A percentile compares a stretch with the other conserved stretches of the same genome.
Evolutionary conservation across 2,888 invertebrate species (phyloP).

Genomic region (Euspilapteryx auroguttella): DNA sequence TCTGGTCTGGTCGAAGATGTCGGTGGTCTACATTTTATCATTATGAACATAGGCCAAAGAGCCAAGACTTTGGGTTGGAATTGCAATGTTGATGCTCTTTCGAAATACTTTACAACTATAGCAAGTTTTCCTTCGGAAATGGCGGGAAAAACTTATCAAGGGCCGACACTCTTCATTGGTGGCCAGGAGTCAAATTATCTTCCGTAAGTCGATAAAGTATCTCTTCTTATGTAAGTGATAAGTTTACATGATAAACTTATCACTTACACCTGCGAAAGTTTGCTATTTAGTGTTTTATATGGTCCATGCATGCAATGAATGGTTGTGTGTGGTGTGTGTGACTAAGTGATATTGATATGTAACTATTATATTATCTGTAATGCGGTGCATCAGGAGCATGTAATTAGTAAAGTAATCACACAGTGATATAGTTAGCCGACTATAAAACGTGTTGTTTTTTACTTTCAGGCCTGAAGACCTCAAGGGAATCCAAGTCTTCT

Average conservation of each 20-base stretch:
- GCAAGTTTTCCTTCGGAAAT: constrained; percentile 22
- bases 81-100: constrained; percentile 21
- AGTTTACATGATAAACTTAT: too few species aligned
- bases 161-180: constrained; percentile 30
- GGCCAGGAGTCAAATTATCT: constrained; percentile 26
- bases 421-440: too few species aligned
- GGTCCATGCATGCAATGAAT: too few species aligned
- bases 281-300: too few species aligned
- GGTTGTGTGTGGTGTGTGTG: too few species aligned
- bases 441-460: too few species aligned
- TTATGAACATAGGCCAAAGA: constrained; percentile 23
- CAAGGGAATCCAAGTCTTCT: constrained; percentile 16
- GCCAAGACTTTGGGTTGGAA: constrained; percentile 24
- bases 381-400: too few species aligned
- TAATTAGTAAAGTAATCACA: too few species aligned
- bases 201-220: constrained; percentile 37
- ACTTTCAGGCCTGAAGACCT: constrained; percentile 16
- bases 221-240: too few species aligned
- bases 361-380: too few species aligned
- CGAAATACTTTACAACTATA: constrained; percentile 16
- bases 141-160: constrained; percentile 15
- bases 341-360: too few species aligned
- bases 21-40: constrained; percentile 16
- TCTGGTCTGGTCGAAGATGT: constrained; percentile 15
- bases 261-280: too few species aligned